Percentiles rank a stretch among this genome's conserved stretches.
phyloP scores from a whole-genome alignment of 2,113 vertebrate genomes.

The Boulengeromyrus knoepffleri region DNA sequence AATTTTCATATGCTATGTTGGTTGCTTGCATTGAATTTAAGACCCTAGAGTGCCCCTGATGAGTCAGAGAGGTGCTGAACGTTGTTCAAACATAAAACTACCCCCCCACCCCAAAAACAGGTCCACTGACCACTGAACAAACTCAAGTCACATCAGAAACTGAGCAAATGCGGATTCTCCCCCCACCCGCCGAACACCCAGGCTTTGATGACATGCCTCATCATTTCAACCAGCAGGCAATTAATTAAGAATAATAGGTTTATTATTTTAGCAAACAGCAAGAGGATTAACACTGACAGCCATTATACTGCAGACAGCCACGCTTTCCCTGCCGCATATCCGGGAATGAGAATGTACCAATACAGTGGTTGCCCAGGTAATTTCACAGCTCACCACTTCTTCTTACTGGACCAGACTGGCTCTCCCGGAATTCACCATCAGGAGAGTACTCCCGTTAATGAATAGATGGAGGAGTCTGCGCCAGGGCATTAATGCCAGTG shows the following conservation, averaged over 20 bases:
- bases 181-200: constrained; percentile 40
- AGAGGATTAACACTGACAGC: not conserved
- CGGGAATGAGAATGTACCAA: not conserved
- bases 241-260: not conserved
- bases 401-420: not conserved
- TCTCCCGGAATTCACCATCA: not conserved
- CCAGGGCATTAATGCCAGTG: not conserved
- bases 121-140: not conserved
- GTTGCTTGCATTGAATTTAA: not conserved
- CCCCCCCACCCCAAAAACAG: not conserved
- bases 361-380: not conserved
- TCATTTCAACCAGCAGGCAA: constrained; percentile 25
- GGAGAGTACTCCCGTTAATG: not conserved
- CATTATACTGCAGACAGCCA: not conserved
- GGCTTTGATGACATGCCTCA: not conserved
- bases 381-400: not conserved
- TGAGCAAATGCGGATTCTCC: constrained; percentile 21
- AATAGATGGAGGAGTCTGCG: not conserved
- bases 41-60: too few species aligned
- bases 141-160: not conserved
- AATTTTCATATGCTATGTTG: not conserved
- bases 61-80: not conserved
- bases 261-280: not conserved
- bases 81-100: not conserved
- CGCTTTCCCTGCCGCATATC: not conserved